Conservation (phyloP, 2,888 invertebrate species). For the Catonia carolina region DNA sequence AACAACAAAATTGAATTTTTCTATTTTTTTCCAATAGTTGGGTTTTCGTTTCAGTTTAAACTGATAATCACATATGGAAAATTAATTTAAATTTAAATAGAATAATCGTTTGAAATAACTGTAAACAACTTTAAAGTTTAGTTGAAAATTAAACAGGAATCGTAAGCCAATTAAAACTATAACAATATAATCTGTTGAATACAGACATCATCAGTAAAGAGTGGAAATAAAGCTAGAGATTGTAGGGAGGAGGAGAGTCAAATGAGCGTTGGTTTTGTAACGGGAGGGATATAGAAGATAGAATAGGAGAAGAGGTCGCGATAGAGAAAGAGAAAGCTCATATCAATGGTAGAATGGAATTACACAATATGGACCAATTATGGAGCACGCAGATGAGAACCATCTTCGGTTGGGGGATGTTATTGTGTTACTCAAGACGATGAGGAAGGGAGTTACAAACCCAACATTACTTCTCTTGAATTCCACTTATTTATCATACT, state of each 20-base stretch:
- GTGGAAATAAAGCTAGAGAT: too few species aligned
- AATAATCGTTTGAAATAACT: too few species aligned
- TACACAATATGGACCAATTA: slow-evolving; percentile 11
- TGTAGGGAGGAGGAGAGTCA: background rate
- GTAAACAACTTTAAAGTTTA: too few species aligned
- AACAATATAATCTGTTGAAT: slow-evolving; percentile 10
- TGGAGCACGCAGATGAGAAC: slow-evolving; percentile 6
- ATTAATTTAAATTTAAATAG: too few species aligned
- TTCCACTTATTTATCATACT: slow-evolving; percentile 9
- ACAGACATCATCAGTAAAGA: background rate
- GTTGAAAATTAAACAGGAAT: too few species aligned
- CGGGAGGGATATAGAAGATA: background rate
- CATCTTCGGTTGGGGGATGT: background rate
- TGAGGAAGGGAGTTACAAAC: slow-evolving; percentile 8
- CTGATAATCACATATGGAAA: too few species aligned
- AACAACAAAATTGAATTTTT: too few species aligned
- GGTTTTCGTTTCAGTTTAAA: too few species aligned
- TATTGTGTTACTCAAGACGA: slow-evolving; percentile 12
- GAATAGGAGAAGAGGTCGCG: background rate
- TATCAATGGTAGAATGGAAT: slow-evolving; percentile 6
- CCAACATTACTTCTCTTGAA: slow-evolving; percentile 5
- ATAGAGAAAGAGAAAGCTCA: background rate
- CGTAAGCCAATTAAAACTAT: slow-evolving; percentile 12
- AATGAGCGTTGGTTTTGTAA: background rate
- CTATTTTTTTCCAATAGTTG: too few species aligned